Evolutionary conservation across 2,888 invertebrate species (phyloP), one percentile per base, ranked within the genome.

Genomic region (Adelphocoris suturalis): DNA sequence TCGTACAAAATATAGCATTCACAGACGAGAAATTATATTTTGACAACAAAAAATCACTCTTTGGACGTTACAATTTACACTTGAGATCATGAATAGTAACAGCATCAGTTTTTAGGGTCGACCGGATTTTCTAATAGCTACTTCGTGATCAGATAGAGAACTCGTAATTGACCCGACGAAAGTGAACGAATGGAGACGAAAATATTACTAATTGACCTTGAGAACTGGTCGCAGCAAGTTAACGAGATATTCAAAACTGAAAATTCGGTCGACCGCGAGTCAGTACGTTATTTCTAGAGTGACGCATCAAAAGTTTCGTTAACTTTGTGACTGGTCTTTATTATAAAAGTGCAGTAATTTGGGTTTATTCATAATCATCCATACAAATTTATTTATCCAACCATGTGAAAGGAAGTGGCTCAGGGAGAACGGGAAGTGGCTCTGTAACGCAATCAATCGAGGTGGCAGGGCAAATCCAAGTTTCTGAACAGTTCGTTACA

Each of bases 41-140:
- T 7, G 37, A 78, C 47, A 16, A 19, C n/a, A 27, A 37, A 68
- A 19, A 86, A 86, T 75, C 61, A 85, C 85, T 27, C 61, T 14
- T 61, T 75, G 86, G 86, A 86, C 86, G 86, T 86, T 86, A 86
- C 48, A 86, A 86, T 86, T 86, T 48, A 86, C 86, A 75, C 46
- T 75, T 86, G 86, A 86, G 86, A 86, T 86, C 86, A 86, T 47
- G 75, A 68, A 68, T 46, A 47, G 28, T 55, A 61, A 48, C 85
- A 82, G 80, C 80, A 37, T 28, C 19, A 82, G 85, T 57, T 55
- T 14, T 23, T 55, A 1, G 23, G 78, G 78, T 46, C 46, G 47
- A 37, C n/a, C 78, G 46, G 16, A 46, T 37, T 80, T 37, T 80
- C 47, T 16, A 46, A 37, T 11, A 5, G 2, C 12, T 16, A 19